phyloP scores from a whole-genome alignment of 2,888 invertebrate species.

The Polymixis flavicincta region DNA sequence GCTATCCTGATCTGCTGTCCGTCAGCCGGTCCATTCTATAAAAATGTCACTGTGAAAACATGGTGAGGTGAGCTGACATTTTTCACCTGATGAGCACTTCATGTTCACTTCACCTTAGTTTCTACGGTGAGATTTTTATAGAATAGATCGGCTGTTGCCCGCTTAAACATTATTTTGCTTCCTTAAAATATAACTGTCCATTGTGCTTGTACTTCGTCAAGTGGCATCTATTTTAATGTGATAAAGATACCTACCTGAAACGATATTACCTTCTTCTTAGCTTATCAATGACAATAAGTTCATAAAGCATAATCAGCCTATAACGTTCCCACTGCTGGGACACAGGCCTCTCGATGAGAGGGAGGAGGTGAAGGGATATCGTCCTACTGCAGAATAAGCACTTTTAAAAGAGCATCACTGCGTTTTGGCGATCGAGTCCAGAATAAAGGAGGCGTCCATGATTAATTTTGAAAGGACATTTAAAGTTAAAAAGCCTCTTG shows the following conservation, averaged over 20 bases:
- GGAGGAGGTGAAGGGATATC: background rate
- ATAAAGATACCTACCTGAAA: conserved; percentile 1
- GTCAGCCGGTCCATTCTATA: background rate
- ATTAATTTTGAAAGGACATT: background rate
- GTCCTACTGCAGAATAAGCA: background rate
- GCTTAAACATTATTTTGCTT: background rate
- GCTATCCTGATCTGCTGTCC: conserved; percentile 14
- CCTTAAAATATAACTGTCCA: background rate
- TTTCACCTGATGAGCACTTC: background rate
- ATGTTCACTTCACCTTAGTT: background rate
- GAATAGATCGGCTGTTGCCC: background rate
- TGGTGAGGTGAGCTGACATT: background rate
- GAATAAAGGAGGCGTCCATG: background rate
- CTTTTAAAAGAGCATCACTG: background rate
- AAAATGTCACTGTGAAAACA: background rate
- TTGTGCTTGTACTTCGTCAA: conserved; percentile 14
- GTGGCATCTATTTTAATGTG: background rate
- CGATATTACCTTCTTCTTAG: background rate
- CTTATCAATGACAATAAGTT: background rate
- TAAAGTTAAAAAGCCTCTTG: background rate
- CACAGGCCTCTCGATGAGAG: no score
- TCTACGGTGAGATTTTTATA: background rate
- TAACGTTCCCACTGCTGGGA: no score
- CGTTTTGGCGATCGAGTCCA: background rate
- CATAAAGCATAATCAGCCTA: background rate